Evolutionary conservation across 2,888 invertebrate genomes (phyloP), one percentile per base, ranked within the genome.

Genomic region (Xestoiulus laeticollis): DNA sequence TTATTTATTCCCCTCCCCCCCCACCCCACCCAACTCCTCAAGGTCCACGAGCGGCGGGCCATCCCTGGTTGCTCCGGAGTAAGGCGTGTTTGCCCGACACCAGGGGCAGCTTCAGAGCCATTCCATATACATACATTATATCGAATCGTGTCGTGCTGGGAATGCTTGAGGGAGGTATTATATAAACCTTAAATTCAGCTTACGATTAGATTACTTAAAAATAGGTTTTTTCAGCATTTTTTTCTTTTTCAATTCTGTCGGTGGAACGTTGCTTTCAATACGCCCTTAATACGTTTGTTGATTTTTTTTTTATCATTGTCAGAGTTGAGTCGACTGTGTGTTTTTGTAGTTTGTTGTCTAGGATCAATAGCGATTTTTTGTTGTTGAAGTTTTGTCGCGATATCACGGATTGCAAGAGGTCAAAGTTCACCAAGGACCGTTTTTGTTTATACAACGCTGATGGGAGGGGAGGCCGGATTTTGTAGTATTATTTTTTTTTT

Each of bases 181-280:
- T 30, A 30, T 30, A 78, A 30, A 78, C 78, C 68, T 14, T 4
- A 22, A 59, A 59, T 59, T 59, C 59, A 59, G 5, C 22, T 4
- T 10, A 2, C 78, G 26, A 78, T 78, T 78, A 30, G 78, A 78
- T 78, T 30, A 78, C 78, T 78, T 78, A 30, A 78, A 68, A n/a
- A 68, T 26, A 26, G 30, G 16, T 3, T 30, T 78, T 78, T 78
- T 78, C 78, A 78, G 78, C 78, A 30, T 30, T 78, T 78, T 78
- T 78, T 53, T n/a, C n/a, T n/a, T 26, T 78, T 30, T 30, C 78
- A 30, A 26, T 78, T 78, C 14, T 1, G 78, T 78, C 78, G 30
- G 78, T 30, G 78, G 30, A 78, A 78, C 26, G 78, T 78, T 78
- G 78, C 78, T 68, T 68, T 68, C 22, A 22, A 68, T 68, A 30